Conservation (phyloP, 2,113 vertebrate species). For the Puma concolor region DNA sequence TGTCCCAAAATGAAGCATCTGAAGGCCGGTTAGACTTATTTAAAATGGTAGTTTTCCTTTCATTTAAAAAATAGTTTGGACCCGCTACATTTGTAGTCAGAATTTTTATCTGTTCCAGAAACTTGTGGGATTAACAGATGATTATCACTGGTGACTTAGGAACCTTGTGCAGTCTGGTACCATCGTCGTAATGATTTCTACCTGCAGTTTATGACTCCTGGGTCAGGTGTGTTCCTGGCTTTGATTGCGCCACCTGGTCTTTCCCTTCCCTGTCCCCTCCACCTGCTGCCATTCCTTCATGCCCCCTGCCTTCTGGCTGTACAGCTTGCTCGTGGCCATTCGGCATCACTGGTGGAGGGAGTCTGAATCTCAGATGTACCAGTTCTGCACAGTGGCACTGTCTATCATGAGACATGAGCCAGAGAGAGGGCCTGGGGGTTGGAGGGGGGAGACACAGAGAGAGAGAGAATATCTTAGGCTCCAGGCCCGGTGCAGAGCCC, state of each 20-base stretch:
- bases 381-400: accelerated
- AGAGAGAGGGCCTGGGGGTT: no score
- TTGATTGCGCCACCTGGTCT: neutral
- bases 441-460: no score
- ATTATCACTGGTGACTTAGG: neutral
- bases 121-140: neutral
- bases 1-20: neutral
- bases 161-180: neutral
- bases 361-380: neutral
- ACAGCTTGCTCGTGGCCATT: neutral
- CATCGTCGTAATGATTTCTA: no score
- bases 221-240: neutral
- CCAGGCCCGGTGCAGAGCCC: no score
- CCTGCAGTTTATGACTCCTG: accelerated
- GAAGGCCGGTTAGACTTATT: neutral
- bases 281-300: no score
- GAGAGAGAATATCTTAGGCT: no score
- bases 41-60: neutral
- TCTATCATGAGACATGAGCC: neutral
- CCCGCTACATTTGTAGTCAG: neutral
- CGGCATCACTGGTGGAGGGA: accelerated
- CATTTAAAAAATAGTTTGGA: neutral
- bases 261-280: neutral
- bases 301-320: neutral
- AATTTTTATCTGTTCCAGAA: neutral